These are phyloP conservation scores for Psix sp. DNA, from an alignment of 1,140 invertebrate genomes.

Conservation along the genomic window DNA sequence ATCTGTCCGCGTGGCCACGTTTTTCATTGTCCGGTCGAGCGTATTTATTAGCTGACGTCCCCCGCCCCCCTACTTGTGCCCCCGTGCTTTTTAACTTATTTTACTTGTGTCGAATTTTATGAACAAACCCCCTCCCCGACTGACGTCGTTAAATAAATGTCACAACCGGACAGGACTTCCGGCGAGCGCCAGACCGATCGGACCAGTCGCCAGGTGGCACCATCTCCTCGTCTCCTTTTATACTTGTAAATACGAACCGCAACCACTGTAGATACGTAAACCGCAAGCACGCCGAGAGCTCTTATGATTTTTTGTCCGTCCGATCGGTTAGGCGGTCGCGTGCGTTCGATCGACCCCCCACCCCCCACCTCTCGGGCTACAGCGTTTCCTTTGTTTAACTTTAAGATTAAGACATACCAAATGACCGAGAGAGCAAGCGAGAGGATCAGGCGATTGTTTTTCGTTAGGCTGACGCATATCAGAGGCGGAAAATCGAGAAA, in stretches of 20 bases:
- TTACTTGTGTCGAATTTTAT: background rate
- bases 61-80: background rate
- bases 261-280: conserved; percentile 52
- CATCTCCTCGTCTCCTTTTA: conserved; percentile 39
- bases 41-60: background rate
- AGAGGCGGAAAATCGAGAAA: conserved; percentile 10
- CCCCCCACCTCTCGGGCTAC: no score
- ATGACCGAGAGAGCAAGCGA: conserved; percentile 12
- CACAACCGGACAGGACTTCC: background rate
- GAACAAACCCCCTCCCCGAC: background rate
- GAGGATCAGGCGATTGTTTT: conserved; percentile 10
- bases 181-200: conserved; percentile 23
- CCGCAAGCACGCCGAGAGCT: conserved; percentile 33
- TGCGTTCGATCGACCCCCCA: no score
- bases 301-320: conserved; percentile 31
- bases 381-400: background rate
- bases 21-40: background rate
- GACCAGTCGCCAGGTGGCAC: conserved; percentile 32
- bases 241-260: conserved; percentile 52
- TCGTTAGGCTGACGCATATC: conserved; percentile 31
- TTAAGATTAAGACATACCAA: conserved; percentile 69
- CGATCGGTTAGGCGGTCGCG: conserved; percentile 24
- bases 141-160: conserved; percentile 26
- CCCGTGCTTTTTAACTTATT: background rate
- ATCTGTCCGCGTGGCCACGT: conserved; percentile 13